Evolutionary conservation across 1,140 invertebrate genomes (phyloP).

Genomic region (Harlomillsia oculata): DNA sequence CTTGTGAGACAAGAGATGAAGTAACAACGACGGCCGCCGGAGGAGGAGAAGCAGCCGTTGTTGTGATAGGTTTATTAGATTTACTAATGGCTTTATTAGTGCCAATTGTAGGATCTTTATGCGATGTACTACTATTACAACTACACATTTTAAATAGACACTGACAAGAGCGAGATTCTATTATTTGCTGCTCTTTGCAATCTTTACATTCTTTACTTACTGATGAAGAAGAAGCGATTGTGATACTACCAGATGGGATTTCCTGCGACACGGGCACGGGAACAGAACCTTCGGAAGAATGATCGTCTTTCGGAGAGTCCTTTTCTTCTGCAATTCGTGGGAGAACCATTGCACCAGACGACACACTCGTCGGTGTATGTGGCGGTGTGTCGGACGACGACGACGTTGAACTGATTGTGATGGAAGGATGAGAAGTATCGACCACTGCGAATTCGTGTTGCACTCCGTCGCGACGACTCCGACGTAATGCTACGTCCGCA

Average conservation of each 20-base stretch:
- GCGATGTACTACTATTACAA: too few relatives aligned
- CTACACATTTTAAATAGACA: too few relatives aligned
- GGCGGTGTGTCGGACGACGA: slow-evolving; percentile 2
- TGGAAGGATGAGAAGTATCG: neutral
- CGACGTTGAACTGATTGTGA: neutral
- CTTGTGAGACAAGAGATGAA: too few relatives aligned
- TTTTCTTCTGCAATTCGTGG: slow-evolving; percentile 72
- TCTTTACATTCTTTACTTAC: too few relatives aligned
- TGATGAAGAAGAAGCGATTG: too few relatives aligned
- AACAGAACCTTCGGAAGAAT: neutral
- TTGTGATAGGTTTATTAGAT: neutral
- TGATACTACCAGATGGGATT: too few relatives aligned
- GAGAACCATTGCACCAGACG: slow-evolving; percentile 37
- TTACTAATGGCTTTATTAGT: too few relatives aligned
- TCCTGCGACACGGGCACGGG: too few relatives aligned
- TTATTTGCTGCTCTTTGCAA: too few relatives aligned
- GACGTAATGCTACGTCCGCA: slow-evolving; percentile 7
- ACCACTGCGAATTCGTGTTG: slow-evolving; percentile 1
- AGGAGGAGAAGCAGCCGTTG: neutral
- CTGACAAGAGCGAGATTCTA: too few relatives aligned
- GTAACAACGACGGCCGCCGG: too few relatives aligned
- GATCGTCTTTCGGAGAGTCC: slow-evolving; percentile 55
- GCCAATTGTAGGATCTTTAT: too few relatives aligned
- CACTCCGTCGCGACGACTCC: slow-evolving; percentile 11
- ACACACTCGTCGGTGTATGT: slow-evolving; percentile 17